These are phyloP conservation scores for Chromobotia macracanthus DNA, from an alignment of 2,797 vertebrate genomes.

Conservation along the genomic window DNA sequence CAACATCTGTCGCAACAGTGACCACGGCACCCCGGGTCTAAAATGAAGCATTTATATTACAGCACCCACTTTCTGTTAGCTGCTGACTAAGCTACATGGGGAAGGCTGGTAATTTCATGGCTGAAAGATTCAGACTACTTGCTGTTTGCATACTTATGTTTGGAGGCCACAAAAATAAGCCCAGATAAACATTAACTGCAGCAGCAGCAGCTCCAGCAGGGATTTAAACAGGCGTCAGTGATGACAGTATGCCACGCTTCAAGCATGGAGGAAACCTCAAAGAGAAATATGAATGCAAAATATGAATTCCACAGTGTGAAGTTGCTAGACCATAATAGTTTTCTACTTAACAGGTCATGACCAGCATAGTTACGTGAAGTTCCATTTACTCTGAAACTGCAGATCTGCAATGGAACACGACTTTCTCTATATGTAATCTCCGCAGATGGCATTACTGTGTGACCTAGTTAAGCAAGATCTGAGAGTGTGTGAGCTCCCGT, in stretches of 20 bases:
- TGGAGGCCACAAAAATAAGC: constrained; percentile 48
- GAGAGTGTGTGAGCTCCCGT: constrained; percentile 53
- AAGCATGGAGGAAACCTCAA: constrained; percentile 32
- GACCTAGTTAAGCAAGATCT: constrained; percentile 62
- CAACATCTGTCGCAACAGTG: constrained; percentile 40
- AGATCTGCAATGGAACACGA: constrained; percentile 27
- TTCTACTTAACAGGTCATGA: constrained; percentile 32
- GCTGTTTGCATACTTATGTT: constrained; percentile 56
- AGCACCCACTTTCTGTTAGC: constrained; percentile 27
- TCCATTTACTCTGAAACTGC: constrained; percentile 42
- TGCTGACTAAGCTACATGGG: constrained; percentile 56
- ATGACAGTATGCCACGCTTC: not conserved
- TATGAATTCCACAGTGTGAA: constrained; percentile 21
- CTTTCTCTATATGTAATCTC: constrained; percentile 47
- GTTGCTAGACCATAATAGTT: constrained; percentile 5
- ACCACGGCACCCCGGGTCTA: constrained; percentile 32
- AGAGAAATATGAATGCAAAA: not conserved
- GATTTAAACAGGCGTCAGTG: constrained; percentile 9
- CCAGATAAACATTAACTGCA: constrained; percentile 36
- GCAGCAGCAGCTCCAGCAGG: constrained; percentile 14
- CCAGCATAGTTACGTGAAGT: constrained; percentile 13
- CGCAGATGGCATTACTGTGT: constrained; percentile 55
- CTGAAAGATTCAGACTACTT: constrained; percentile 62
- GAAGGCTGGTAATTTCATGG: constrained; percentile 70
- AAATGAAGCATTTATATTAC: constrained; percentile 48